Percentiles rank a stretch among this genome's conserved stretches.
phyloP scores from a whole-genome alignment of 2,113 vertebrate genomes.

The Hippocampus mohnikei region DNA sequence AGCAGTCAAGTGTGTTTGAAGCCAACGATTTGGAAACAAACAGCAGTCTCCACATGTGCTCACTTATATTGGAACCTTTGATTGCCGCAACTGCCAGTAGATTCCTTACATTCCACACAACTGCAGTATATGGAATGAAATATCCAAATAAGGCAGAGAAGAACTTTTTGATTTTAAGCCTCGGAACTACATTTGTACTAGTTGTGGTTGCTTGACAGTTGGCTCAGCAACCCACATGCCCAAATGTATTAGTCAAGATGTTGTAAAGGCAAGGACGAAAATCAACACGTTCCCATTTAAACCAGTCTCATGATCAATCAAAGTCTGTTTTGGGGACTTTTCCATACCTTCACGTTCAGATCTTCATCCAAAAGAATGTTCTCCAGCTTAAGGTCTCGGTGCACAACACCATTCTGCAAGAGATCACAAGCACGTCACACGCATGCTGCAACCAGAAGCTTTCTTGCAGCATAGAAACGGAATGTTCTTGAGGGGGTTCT shows the following conservation, averaged over 20 bases:
- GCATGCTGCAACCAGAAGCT: background rate
- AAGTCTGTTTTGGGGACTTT: background rate
- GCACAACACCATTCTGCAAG: conserved; percentile 73
- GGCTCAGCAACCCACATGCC: conserved; percentile 24
- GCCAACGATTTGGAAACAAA: conserved; percentile 32
- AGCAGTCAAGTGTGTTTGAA: conserved; percentile 13
- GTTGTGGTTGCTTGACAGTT: conserved; percentile 8
- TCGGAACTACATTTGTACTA: conserved; percentile 46
- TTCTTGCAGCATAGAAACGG: conserved; percentile 7
- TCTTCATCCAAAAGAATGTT: conserved; percentile 78
- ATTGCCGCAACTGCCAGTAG: conserved; percentile 44
- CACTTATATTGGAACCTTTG: conserved; percentile 35
- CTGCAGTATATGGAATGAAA: conserved; percentile 57
- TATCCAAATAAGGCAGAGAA: conserved; percentile 55
- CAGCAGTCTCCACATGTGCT: conserved; percentile 24
- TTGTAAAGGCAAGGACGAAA: background rate
- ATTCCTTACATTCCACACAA: conserved; percentile 63
- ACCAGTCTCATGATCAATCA: background rate
- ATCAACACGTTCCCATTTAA: background rate
- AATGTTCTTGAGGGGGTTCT: background rate
- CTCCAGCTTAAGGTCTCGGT: conserved; percentile 79
- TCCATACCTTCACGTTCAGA: conserved; percentile 73
- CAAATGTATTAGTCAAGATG: background rate
- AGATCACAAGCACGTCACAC: conserved; percentile 30
- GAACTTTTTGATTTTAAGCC: conserved; percentile 38